Evolutionary conservation across 1,140 invertebrate genomes (phyloP), one percentile per base, ranked within the genome.

Genomic region (Drosophila sucinea): DNA sequence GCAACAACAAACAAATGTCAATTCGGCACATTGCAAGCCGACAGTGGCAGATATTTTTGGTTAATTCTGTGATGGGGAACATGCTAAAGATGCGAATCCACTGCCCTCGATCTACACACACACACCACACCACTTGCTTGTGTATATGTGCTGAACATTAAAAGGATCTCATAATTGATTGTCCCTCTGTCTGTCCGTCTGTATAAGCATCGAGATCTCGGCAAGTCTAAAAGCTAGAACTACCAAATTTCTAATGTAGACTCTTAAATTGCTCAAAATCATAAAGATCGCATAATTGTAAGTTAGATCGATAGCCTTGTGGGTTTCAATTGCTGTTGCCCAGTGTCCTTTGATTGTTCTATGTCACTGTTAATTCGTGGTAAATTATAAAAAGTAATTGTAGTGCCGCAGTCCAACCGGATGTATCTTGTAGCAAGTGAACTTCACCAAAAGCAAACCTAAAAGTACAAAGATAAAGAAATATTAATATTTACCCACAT

Each of bases 11-110:
- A 66, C 60, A 51, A 61, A 51, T 54, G 32, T 30, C 32, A 60
- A 60, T 60, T 40, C 25, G 33, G 58, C 58, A 60, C 58, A 60
- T 38, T 60, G 58, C 58, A 60, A 27, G 58, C 38, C 58, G 58
- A 35, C 55, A 47, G 60, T 64, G 47, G 47, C 41, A 57, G 10
- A 57, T 30, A 56, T 57, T 56, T 33, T 27, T 8, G 25, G 3
- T 54, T 27, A 27, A 29, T 4, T 54, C 27, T 54, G 35, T 38
- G 35, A 38, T 11, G 8, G 10, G 35, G 11, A 38, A 8, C 7
- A 54, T 33, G 32, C n/a, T 17, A 33, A 57, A 57, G 27, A 33
- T 57, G 29, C n/a, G 51, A 11, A 40, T 40, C 38, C 38, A 40
- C 29, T 47, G 17, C 23, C 44, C 25, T 32, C 30, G 1, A 56